Evolutionary conservation across 2,888 invertebrate genomes (phyloP), one percentile per base, ranked within the genome.

Genomic region (Oasisia sp.): DNA sequence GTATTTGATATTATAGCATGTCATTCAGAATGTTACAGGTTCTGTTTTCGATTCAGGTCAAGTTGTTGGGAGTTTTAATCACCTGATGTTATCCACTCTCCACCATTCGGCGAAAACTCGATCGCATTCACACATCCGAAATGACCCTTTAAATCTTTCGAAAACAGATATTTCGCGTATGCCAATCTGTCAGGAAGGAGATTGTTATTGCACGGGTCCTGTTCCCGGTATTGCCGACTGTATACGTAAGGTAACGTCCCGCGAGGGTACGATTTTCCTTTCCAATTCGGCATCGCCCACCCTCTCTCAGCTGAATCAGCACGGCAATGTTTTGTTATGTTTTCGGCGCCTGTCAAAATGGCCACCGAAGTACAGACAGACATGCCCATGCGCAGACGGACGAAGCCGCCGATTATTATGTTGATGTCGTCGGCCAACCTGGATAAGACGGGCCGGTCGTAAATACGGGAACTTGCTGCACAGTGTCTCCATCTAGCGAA

Each of bases 101-200:
- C 95, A 94, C 98, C 98, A 97, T 98, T 98, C 94, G 97, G 97
- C 92, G 98, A 98, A 97, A 99, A 99, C 97, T 99, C 99, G 95
- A 99, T 98, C 93, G 99, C 99, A 97, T 99, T 99, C 93, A 99
- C 98, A 97, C 99, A 99, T 95, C 99, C 99, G 97, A 97, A 99
- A 97, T 99, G 99, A 94, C 98, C 98, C 94, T 97, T 97, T 92
- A 99, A 97, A 97, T 99, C 98, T 95, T 98, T 98, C 94, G 98
- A 97, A 96, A 97, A 98, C 90, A 99, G 92, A 50, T 91, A 44
- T 91, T 91, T 91, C 32, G 91, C 91, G 45, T 91, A 45, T 44
- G 38, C 44, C 38, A 91, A 50, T 91, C 91, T 38, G 32, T 91
- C 50, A 32, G 44, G 44, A 32, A 91, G 32, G 38, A 91, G 45